phyloP scores from a whole-genome alignment of 2,888 invertebrate species.

The Ophion obscuratus region DNA sequence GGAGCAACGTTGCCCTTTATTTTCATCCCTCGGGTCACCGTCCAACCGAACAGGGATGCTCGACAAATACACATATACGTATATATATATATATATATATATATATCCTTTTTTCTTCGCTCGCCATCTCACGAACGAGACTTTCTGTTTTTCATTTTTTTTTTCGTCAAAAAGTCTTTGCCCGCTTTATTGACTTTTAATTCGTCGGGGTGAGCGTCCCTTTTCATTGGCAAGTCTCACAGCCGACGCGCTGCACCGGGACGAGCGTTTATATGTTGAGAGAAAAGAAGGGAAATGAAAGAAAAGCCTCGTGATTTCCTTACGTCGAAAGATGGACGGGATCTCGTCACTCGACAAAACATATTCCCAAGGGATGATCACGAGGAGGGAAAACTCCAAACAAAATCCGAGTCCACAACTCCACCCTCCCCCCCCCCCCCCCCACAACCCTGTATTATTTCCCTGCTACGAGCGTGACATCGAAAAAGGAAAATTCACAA shows the following conservation, averaged over 20 bases:
- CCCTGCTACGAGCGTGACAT: not conserved
- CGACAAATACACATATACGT: not conserved
- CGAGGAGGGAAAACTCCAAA: slow-evolving; percentile 1
- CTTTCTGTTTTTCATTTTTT: slow-evolving; percentile 61
- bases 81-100: too few species aligned
- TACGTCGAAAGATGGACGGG: slow-evolving; percentile 37
- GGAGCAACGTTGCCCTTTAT: slow-evolving; percentile 57
- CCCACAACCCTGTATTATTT: not conserved
- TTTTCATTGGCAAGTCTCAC: slow-evolving; percentile 44
- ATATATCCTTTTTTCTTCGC: not conserved
- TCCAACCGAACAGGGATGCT: slow-evolving; percentile 43
- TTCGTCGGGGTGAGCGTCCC: slow-evolving; percentile 68
- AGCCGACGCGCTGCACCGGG: slow-evolving; percentile 9
- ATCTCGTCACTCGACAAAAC: slow-evolving; percentile 33
- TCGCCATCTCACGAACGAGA: slow-evolving; percentile 28
- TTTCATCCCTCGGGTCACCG: slow-evolving; percentile 42
- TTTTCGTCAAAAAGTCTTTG: slow-evolving; percentile 35
- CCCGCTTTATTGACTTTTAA: slow-evolving; percentile 76
- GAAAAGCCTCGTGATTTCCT: slow-evolving; percentile 16
- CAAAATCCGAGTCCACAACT: slow-evolving; percentile 40
- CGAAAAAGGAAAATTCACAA: not conserved
- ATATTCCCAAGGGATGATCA: not conserved
- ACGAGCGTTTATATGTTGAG: slow-evolving; percentile 14
- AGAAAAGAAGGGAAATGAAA: slow-evolving; percentile 5
- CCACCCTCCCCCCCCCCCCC: not conserved